Evolutionary conservation across 2,113 vertebrate species (phyloP), one percentile per base, ranked within the genome.

Genomic region (Orientallactaga bullata): DNA sequence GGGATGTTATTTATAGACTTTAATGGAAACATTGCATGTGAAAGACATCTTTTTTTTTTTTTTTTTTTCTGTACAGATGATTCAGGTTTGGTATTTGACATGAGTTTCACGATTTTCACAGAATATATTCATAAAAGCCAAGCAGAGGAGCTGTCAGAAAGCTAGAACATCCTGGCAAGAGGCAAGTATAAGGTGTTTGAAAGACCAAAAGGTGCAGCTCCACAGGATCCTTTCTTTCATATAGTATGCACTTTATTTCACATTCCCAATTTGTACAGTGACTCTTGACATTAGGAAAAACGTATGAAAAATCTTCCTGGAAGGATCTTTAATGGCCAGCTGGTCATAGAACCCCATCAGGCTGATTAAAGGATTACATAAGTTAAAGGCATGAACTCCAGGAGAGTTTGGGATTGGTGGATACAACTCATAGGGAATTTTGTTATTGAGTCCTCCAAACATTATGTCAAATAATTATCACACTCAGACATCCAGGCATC

Each of bases 401-500:
- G 6, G 12, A 35, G 12, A 60, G 0, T 60, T 78, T 61, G 39
- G 23, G 9, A 78, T 30, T 83, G 92, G 65, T 83, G 77, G 58
- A 15, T 72, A 5, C 51, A 92, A 30, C 16, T 92, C 35, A 24
- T 69, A 91, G 42, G 20, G 20, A 76, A 73, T 65, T 55, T 88
- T 5, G 16, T 30, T 73, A 37, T 42, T 39, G 65, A 55, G 51
- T 24, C 55, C 7, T 24, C 69, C 5, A n/a, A 82, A 55, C 8
- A 86, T 47, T 10, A 28, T 76, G 24, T 89, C 80, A 74, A 24
- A 42, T 73, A 88, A 92, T 65, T 65, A 72, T 85, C 26, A 83
- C 60, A 81, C 5, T 76, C 28, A 55, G 30, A 47, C 80, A 61
- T 63, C 3, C 61, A 68, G 16, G 3, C 24, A 89, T 9, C 5